Evolutionary conservation across 37 sponge, comb jelly and placozoan genomes (phyloP).

Genomic region (Petrosia ficiformis): DNA sequence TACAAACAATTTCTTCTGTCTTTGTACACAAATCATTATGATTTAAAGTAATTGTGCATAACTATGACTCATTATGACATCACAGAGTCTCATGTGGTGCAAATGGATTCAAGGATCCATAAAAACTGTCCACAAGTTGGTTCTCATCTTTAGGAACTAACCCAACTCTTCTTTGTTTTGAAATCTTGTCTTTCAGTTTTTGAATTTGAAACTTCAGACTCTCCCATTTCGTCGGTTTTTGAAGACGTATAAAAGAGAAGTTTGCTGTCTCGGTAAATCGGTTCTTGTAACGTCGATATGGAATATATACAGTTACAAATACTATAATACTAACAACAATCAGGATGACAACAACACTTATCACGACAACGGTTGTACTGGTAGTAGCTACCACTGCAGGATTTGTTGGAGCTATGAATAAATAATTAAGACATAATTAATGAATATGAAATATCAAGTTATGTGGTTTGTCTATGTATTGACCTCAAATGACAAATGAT

Average conservation of each 20-base stretch:
- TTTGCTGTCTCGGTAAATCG: slow-evolving; percentile 51
- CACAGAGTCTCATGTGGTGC: slow-evolving; percentile 22
- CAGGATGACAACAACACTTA: slow-evolving; percentile 18
- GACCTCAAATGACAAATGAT: no score
- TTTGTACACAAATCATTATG: background rate
- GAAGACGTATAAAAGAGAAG: slow-evolving; percentile 46
- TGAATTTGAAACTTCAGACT: slow-evolving; percentile 3
- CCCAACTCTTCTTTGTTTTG: background rate
- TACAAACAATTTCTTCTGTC: no score
- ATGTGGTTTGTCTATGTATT: no score
- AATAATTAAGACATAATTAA: background rate
- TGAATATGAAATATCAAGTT: no score
- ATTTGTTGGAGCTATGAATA: slow-evolving; percentile 14
- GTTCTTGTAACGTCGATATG: slow-evolving; percentile 46
- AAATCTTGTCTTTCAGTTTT: background rate
- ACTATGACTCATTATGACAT: no score
- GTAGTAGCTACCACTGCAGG: background rate
- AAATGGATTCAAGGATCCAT: slow-evolving; percentile 15
- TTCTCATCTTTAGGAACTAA: slow-evolving; percentile 6
- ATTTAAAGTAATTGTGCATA: background rate
- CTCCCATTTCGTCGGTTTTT: background rate
- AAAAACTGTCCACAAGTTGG: background rate
- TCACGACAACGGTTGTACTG: slow-evolving; percentile 13
- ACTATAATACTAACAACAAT: slow-evolving; percentile 24
- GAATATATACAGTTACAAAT: slow-evolving; percentile 23